Evolutionary conservation across 2,797 vertebrate species (phyloP), one percentile per base, ranked within the genome.

Genomic region (Limnodromus scolopaceus): DNA sequence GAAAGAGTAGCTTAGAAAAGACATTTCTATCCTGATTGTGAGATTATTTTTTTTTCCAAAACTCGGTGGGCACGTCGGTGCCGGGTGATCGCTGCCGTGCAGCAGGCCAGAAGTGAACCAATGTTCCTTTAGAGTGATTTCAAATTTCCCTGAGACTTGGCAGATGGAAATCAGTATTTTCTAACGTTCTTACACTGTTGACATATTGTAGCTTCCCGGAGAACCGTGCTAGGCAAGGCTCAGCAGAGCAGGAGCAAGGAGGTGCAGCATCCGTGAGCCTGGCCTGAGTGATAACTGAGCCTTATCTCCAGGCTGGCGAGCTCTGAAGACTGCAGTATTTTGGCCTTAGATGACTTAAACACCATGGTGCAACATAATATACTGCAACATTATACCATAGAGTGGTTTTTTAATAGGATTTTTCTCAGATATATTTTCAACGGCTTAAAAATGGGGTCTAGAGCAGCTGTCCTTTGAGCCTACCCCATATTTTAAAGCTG

Each of bases 201-300:
- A 32, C 48, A 11, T 53, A 20, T 2, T 57, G 28, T 55, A 5
- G 34, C 49, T 61, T 88, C 75, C 39, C 1, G 0, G 60, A 76
- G 58, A 76, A 22, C 32, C 22, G 4, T 8, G 39, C 16, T 22
- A 61, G 75, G 39, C 46, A 25, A 76, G 39, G 27, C 58, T 51
- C 51, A 79, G 89, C 36, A 46, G 70, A 69, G 60, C 36, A 53
- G 72, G 39, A 77, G 66, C 43, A 20, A 4, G 36, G 58, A 82
- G 58, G 3, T 14, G 58, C 46, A 15, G 60, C 9, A 0, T 24
- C 28, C 1, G 0, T 27, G 22, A 24, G 53, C 28, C 46, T 54
- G 36, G 68, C 2, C 54, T 54, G 46, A 53, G 43, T 30, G 86
- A 48, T 68, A 84, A 57, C 48, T 18, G 27, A 85, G 46, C 88